Percentiles rank a stretch among this genome's conserved stretches.
phyloP scores from a whole-genome alignment of 2,888 invertebrate genomes.

The Drosophila histrio region DNA sequence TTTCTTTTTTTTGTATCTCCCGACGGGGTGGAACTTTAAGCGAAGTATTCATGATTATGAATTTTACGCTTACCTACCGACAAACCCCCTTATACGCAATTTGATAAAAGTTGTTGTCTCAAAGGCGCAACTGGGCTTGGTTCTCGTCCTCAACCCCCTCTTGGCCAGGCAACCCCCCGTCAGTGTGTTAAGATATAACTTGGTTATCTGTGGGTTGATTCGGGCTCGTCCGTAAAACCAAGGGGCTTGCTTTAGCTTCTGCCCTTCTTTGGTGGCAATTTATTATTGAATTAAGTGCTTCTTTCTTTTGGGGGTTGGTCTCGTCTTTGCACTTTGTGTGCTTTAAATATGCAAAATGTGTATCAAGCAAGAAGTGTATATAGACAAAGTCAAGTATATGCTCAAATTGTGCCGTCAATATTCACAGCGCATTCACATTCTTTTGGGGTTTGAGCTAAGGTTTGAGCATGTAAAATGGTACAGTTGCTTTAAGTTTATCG shows the following conservation, averaged over 20 bases:
- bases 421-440: conserved; percentile 42
- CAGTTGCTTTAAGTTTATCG: conserved; percentile 68
- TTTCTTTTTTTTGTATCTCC: conserved; percentile 29
- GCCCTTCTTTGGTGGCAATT: conserved; percentile 67
- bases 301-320: conserved; percentile 56
- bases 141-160: conserved; percentile 1
- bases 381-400: conserved; percentile 8
- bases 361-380: conserved; percentile 31
- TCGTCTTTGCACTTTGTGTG: conserved; percentile 30
- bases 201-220: conserved; percentile 67
- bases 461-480: conserved; percentile 75
- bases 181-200: conserved; percentile 43
- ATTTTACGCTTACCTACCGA: conserved; percentile 83
- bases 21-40: conserved; percentile 72
- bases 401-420: conserved; percentile 49
- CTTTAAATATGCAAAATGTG: conserved; percentile 72
- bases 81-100: conserved; percentile 78
- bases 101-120: conserved; percentile 71
- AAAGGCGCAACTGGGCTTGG: conserved; percentile 69
- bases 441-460: conserved; percentile 67
- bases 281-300: conserved; percentile 79
- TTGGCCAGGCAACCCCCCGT: conserved; percentile 5
- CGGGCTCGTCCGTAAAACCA: conserved; percentile 42
- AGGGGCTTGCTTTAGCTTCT: conserved; percentile 47
- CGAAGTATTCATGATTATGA: conserved; percentile 80